Evolutionary conservation across 1,140 invertebrate species (phyloP).

Genomic region (Lepidurus couesii): DNA sequence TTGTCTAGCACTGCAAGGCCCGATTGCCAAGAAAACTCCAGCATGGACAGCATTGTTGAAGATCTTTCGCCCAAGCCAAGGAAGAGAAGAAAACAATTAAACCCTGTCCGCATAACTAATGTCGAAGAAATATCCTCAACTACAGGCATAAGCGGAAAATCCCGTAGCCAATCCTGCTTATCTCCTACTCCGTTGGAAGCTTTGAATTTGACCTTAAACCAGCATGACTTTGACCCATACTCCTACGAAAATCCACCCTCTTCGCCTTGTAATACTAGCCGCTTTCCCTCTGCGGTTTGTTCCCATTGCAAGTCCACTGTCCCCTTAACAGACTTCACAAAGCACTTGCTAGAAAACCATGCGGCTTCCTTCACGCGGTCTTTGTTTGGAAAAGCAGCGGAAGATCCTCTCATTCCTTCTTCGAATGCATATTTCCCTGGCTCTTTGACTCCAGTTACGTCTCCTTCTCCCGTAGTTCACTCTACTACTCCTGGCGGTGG

Average conservation of each 20-base stretch:
- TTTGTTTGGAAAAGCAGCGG: not conserved
- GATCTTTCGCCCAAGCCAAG: not conserved
- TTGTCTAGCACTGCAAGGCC: not conserved
- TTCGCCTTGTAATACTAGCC: not conserved
- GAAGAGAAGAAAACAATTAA: not conserved
- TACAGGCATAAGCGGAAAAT: not conserved
- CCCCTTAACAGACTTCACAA: not conserved
- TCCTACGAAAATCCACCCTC: not conserved
- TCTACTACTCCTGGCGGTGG: constrained; percentile 37
- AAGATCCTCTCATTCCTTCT: not conserved
- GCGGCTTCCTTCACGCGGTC: not conserved
- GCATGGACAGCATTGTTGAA: not conserved
- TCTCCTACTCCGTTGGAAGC: not conserved
- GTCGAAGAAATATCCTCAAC: not conserved
- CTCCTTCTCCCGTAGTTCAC: not conserved
- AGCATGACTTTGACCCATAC: not conserved
- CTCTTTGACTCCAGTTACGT: not conserved
- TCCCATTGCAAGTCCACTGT: not conserved
- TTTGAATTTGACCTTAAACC: not conserved
- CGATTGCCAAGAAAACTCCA: not conserved
- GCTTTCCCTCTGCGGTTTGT: not conserved
- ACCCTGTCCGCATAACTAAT: not conserved
- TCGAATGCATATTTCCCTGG: not conserved
- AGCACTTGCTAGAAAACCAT: not conserved
- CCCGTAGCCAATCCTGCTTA: not conserved